Base-by-base conservation (phyloP, 2,113 vertebrate species). In the Atractosteus spatula region DNA sequence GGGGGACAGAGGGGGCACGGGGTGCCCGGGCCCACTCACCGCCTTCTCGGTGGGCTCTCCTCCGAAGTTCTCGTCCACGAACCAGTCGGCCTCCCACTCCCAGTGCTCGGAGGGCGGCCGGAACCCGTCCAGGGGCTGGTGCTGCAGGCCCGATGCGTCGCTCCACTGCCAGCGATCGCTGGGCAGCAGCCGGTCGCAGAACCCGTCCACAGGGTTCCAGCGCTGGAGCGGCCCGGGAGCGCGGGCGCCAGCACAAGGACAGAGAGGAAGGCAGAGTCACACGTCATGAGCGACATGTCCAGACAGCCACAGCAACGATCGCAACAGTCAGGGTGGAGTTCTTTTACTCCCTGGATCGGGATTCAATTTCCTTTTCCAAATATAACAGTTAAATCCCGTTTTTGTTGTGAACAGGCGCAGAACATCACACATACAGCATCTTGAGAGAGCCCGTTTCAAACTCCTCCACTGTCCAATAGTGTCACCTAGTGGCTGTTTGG, bases 91-190 rank as follows among this genome's bases (percentile, higher is more conserved):
- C 73, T 99, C 97, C 97, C 97, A 99, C 81, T 97, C 95, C 97
- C 97, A 99, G 86, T 94, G 94, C 11, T 83, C 84, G 0, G 97
- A 98, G 10, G 95, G 94, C 70, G 97, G 91, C 5, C 57, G 83
- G 81, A 96, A 97, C 78, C 87, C 82, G 61, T 93, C 91, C 42
- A 96, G 89, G 3, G 89, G 91, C 80, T 95, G 95, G 64, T 95
- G 93, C 72, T 94, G 91, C 57, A 98, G 90, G 62, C 97, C 97
- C 0, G 94, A 95, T 85, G 96, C 88, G 64, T 99, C 94, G 5
- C 97, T 99, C 97, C 96, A 99, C 44, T 93, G 93, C 97, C 97
- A 99, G 84, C 97, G 97, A 85, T 99, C 97, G 13, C 97, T 99
- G 0, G 95, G 97, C 75, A 99, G 85, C 69, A 99, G 85, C 56